Evolutionary conservation across 1,140 invertebrate species (phyloP), one percentile per base, ranked within the genome.

Genomic region (Bombus sibiricus): DNA sequence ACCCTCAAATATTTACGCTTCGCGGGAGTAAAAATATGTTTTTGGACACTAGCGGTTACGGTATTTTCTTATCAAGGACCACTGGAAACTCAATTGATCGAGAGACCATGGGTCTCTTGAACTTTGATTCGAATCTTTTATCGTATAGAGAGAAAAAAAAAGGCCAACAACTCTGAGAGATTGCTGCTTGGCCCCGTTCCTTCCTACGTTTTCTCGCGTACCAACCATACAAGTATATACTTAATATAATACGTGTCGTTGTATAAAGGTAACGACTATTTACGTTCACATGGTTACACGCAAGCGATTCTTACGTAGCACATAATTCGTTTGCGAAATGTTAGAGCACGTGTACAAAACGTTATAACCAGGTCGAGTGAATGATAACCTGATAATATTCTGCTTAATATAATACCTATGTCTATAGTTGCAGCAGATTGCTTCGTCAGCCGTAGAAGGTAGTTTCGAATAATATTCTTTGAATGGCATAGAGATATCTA

Each of bases 351-450:
- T 72, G 76, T 57, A 57, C 69, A 73, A 57, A 85, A 57, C 41
- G 57, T 57, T 15, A 37, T 74, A 68, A 85, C 47, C 59, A 43
- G 62, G n/a, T 47, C 79, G 59, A 39, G 13, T 9, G 15, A 81
- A 43, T n/a, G 79, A 85, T 85, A 85, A 85, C 84, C 79, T 62
- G 41, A 3, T n/a, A 81, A 85, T 71, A 71, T 75, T 41, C 41
- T 4, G 57, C 66, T 66, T 34, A 69, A 12, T 47, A 68, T 81
- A 53, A 71, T 64, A 34, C 22, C 37, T 22, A 53, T 5, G n/a
- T 28, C 34, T 18, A 57, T 47, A n/a, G 39, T 62, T 66, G 41
- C 76, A 66, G 41, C 76, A 66, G 62, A 28, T 66, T 43, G 32
- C 39, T 47, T 9, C 2, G 32, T 25, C 0, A 25, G 3, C 4